Evolutionary conservation across 1,140 invertebrate species (phyloP).

Genomic region (Platyura marginata): DNA sequence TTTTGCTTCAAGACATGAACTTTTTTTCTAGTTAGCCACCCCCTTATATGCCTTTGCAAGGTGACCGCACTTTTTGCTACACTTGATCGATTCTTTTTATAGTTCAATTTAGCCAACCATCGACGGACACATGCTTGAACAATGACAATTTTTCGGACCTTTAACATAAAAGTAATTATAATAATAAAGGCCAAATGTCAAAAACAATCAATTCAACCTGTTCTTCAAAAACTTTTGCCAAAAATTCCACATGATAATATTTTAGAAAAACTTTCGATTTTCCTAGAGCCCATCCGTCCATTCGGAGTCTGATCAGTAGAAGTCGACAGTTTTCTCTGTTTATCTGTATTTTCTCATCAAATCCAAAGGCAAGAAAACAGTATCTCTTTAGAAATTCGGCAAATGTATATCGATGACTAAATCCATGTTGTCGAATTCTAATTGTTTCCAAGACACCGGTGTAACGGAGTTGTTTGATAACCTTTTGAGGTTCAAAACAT

Average conservation of each 20-base stretch:
- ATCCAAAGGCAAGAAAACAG: slow-evolving; percentile 57
- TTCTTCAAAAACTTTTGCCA: slow-evolving; percentile 60
- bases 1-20: slow-evolving; percentile 18
- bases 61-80: slow-evolving; percentile 44
- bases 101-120: slow-evolving; percentile 44
- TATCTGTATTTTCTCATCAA: slow-evolving; percentile 46
- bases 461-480: slow-evolving; percentile 56
- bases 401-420: slow-evolving; percentile 60
- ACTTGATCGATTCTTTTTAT: slow-evolving; percentile 35
- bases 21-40: slow-evolving; percentile 37
- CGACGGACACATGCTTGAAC: slow-evolving; percentile 51
- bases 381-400: slow-evolving; percentile 67
- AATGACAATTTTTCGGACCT: slow-evolving; percentile 46
- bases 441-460: slow-evolving; percentile 71
- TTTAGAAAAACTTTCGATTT: slow-evolving; percentile 76
- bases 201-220: slow-evolving; percentile 23
- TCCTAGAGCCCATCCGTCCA: slow-evolving; percentile 71
- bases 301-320: slow-evolving; percentile 48
- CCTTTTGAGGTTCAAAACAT: slow-evolving; percentile 50
- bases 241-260: slow-evolving; percentile 68
- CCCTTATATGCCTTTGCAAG: slow-evolving; percentile 42
- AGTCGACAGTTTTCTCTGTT: slow-evolving; percentile 52
- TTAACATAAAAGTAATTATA: slow-evolving; percentile 10
- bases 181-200: background rate
- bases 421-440: slow-evolving; percentile 60